These are phyloP conservation scores for Egretta garzetta DNA, from an alignment of 2,113 vertebrate species.

Conservation along the genomic window DNA sequence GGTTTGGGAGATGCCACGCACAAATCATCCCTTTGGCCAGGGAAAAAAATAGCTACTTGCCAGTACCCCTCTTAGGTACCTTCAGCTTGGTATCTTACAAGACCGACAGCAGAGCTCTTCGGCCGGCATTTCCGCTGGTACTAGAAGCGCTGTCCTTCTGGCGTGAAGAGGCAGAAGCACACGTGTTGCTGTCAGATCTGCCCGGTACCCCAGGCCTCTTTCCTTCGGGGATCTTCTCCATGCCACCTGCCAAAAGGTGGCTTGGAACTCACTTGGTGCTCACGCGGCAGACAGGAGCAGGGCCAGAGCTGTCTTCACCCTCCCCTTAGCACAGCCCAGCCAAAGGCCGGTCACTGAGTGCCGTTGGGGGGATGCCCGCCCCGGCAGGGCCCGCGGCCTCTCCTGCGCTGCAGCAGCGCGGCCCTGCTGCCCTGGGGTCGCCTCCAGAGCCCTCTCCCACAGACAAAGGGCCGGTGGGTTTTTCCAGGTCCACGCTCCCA, in stretches of 20 bases:
- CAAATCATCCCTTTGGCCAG: background rate
- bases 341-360: background rate
- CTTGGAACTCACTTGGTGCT: background rate
- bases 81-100: background rate
- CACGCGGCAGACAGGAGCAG: background rate
- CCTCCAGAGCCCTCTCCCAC: background rate
- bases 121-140: background rate
- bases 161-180: background rate
- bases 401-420: background rate
- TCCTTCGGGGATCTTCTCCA: background rate
- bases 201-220: background rate
- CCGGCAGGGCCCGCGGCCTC: background rate
- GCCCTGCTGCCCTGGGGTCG: background rate
- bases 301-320: background rate
- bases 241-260: background rate
- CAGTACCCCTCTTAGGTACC: background rate
- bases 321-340: background rate
- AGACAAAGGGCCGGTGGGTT: background rate
- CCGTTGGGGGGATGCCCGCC: background rate
- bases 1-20: background rate
- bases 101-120: background rate
- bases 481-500: background rate
- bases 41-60: background rate
- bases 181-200: background rate
- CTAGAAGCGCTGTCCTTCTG: background rate